phyloP scores from a whole-genome alignment of 2,888 invertebrate genomes.

The Noctua janthina region DNA sequence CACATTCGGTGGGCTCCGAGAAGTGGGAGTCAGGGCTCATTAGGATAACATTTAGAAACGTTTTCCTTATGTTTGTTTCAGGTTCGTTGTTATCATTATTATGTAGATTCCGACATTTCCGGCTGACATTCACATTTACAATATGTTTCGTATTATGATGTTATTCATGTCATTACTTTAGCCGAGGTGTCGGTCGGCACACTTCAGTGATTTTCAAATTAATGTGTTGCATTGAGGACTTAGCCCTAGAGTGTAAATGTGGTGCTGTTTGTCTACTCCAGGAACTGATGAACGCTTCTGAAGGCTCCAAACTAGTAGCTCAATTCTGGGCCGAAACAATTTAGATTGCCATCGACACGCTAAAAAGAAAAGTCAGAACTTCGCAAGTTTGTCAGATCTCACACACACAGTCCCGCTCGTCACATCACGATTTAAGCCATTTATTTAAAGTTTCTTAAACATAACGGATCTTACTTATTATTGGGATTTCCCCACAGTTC shows the following conservation, averaged over 20 bases:
- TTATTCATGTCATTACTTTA: constrained; percentile 23
- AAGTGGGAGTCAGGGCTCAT: constrained; percentile 9
- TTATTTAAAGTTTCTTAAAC: not conserved
- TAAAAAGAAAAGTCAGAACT: not conserved
- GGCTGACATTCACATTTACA: constrained; percentile 29
- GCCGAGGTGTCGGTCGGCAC: not conserved
- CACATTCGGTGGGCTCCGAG: not conserved
- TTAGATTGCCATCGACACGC: not conserved
- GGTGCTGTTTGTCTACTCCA: not conserved
- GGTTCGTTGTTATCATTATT: constrained; percentile 36
- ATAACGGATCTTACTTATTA: not conserved
- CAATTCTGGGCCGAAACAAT: not conserved
- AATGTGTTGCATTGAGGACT: not conserved
- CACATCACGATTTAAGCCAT: not conserved
- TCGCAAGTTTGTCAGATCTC: not conserved
- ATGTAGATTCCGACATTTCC: constrained; percentile 54
- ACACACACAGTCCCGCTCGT: not conserved
- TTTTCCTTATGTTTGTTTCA: constrained; percentile 37
- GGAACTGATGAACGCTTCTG: not conserved
- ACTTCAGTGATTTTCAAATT: not conserved
- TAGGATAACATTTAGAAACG: constrained; percentile 13
- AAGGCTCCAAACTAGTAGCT: not conserved
- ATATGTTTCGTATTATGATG: constrained; percentile 33
- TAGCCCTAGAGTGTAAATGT: too few species aligned
- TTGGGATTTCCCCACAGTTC: not conserved